Percentiles rank a stretch among this genome's conserved stretches.
Conservation (phyloP, 2,888 invertebrate genomes). For the Eupeodes latifasciatus region DNA sequence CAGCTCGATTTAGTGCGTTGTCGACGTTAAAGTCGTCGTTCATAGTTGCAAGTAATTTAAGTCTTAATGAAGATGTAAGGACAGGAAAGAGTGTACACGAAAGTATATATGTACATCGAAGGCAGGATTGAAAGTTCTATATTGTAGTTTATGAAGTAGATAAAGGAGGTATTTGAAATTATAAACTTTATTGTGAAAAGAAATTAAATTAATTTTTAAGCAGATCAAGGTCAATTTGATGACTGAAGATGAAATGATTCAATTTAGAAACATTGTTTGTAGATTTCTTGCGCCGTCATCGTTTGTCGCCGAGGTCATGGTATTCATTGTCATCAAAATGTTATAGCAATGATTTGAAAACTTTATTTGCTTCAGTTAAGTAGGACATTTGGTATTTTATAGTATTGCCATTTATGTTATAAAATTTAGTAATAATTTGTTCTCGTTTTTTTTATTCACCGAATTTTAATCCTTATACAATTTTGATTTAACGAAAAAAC, state of each 20-base stretch:
- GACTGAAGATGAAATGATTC: slow-evolving; percentile 2
- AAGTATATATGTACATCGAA: neutral
- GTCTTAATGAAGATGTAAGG: neutral
- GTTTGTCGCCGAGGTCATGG: neutral
- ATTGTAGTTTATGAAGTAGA: neutral
- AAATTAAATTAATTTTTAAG: slow-evolving; percentile 22
- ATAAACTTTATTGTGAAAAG: neutral
- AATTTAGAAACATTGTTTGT: neutral
- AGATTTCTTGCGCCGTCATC: neutral
- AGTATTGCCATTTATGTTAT: too few species aligned
- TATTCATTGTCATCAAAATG: neutral
- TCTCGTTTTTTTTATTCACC: too few species aligned
- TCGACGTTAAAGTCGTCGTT: too few species aligned
- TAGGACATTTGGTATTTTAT: too few species aligned
- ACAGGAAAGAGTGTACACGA: neutral
- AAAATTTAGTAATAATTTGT: too few species aligned
- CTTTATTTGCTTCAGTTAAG: too few species aligned
- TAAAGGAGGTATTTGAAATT: neutral
- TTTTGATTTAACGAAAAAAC: too few species aligned
- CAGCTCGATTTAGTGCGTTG: slow-evolving; percentile 13
- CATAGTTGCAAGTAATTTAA: neutral
- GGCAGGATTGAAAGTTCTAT: slow-evolving; percentile 2
- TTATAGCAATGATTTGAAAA: neutral
- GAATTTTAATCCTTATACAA: too few species aligned
- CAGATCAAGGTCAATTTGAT: slow-evolving; percentile 22